phyloP scores from a whole-genome alignment of 1,140 invertebrate genomes.

The Zaprionus vittiger region DNA sequence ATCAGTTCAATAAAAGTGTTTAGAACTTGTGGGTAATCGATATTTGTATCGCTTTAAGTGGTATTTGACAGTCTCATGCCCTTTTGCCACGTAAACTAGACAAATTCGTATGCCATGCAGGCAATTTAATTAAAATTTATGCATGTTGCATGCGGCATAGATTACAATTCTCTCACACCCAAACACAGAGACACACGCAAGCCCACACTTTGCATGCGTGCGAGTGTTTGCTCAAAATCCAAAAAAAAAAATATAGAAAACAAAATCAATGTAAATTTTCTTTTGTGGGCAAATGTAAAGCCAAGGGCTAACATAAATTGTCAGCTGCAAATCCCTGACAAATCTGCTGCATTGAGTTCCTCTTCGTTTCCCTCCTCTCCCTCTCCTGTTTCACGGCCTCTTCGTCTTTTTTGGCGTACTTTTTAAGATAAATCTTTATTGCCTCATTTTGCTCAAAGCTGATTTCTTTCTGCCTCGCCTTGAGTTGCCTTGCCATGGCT shows the following conservation, averaged over 20 bases:
- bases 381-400: slow-evolving; percentile 6
- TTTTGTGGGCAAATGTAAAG: slow-evolving; percentile 22
- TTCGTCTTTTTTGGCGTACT: slow-evolving; percentile 38
- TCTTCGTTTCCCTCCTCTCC: background rate
- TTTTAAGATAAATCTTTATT: slow-evolving; percentile 76
- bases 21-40: background rate
- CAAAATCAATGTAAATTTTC: slow-evolving; percentile 17
- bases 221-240: slow-evolving; percentile 36
- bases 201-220: slow-evolving; percentile 30
- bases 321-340: slow-evolving; percentile 76
- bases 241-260: slow-evolving; percentile 25
- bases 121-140: slow-evolving; percentile 77
- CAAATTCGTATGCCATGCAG: slow-evolving; percentile 20
- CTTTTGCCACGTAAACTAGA: background rate
- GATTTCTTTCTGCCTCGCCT: slow-evolving; percentile 58
- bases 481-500: slow-evolving; percentile 20
- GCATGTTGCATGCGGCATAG: slow-evolving; percentile 64
- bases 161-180: slow-evolving; percentile 51
- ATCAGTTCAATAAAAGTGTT: background rate
- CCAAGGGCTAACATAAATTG: slow-evolving; percentile 72
- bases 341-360: slow-evolving; percentile 74
- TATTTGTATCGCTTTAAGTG: background rate
- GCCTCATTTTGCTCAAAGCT: slow-evolving; percentile 78
- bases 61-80: background rate
- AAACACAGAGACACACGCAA: slow-evolving; percentile 20